Evolutionary conservation across 2,888 invertebrate genomes (phyloP), one percentile per base, ranked within the genome.

Genomic region (Oscheius sp.): DNA sequence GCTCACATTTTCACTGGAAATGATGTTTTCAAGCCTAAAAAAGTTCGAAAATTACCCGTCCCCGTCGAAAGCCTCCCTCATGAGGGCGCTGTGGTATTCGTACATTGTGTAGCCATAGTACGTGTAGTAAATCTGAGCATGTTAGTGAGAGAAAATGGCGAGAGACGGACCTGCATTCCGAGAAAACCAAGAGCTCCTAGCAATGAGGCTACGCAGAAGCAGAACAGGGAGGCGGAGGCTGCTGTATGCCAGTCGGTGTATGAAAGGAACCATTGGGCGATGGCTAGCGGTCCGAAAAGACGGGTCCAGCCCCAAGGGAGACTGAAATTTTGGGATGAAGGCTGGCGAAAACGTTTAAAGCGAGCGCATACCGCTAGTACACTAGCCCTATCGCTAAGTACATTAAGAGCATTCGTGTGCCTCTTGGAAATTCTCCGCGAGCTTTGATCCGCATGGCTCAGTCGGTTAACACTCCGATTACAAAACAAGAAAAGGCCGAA

Each of bases 31-130:
- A 21, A 10, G 11, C 32, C 9, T 29, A 29, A n/a, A 33, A n/a
- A 50, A 42, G 21, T 11, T 51, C 21, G 5, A 0, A 47, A 35
- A 71, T 73, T n/a, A 78, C 78, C 88, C 88, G 62, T 88, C 88
- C 4, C 86, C 84, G 50, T 83, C 85, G 35, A 87, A 82, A n/a
- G 82, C 77, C 21, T 86, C 83, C 7, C 83, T 73, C 9, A 85
- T 78, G 4, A 84, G 75, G n/a, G 80, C 65, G 50, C 81, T 79
- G 72, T 87, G 86, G 62, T 87, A 88, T 59, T 88, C 88, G 74
- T 84, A 81, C 86, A 87, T 87, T 33, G 87, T 88, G 77, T 87
- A 88, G 51, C 88, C 88, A 58, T 84, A 75, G 21, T 78, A 75
- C 0, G 87, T 88, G 76, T 88, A 88, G 76, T 85, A 87, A 4